Percentiles rank a stretch among this genome's conserved stretches.
Conservation (phyloP, 2,888 invertebrate genomes). For the Diarsia brunnea region DNA sequence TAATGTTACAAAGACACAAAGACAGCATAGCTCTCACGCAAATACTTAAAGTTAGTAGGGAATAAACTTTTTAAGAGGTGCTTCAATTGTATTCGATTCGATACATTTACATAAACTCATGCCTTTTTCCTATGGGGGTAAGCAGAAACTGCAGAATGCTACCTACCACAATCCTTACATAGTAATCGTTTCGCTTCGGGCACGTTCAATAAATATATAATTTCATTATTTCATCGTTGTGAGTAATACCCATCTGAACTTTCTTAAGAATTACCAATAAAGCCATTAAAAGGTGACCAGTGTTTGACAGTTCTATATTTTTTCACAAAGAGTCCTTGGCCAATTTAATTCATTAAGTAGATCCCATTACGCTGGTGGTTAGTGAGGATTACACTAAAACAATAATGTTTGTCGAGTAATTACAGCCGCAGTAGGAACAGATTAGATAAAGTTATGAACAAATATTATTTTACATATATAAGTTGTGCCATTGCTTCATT, state of each 20-base stretch:
- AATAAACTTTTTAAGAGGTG: neutral
- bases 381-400: constrained; percentile 46
- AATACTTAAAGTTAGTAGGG: neutral
- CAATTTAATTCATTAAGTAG: constrained; percentile 29
- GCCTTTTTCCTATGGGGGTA: no score
- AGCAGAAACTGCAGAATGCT: neutral
- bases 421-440: constrained; percentile 47
- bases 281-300: neutral
- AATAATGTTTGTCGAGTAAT: constrained; percentile 44
- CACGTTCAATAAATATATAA: no score
- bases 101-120: no score
- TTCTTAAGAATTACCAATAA: neutral
- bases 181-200: no score
- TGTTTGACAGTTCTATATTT: neutral
- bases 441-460: constrained; percentile 61
- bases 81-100: neutral
- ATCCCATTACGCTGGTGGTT: constrained; percentile 5
- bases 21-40: neutral
- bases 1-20: neutral
- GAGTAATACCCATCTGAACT: neutral
- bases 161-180: no score
- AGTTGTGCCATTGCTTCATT: constrained; percentile 32
- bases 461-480: constrained; percentile 44
- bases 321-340: constrained; percentile 30
- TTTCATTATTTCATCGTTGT: no score